These are phyloP conservation scores for Drepanosiphum platanoidis DNA, from an alignment of 2,888 invertebrate species.

Conservation along the genomic window DNA sequence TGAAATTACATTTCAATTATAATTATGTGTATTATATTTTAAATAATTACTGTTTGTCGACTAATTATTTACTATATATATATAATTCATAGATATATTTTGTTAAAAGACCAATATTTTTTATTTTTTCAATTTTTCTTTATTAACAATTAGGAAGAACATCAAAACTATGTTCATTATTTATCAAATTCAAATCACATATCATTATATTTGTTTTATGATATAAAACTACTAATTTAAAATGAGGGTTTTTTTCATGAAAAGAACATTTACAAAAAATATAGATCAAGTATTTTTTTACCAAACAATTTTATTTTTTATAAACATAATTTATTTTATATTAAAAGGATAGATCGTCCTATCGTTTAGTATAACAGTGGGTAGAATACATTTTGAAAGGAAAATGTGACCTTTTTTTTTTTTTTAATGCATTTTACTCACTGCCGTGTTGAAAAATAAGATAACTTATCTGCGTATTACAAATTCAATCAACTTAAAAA, in stretches of 20 bases:
- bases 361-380: no score
- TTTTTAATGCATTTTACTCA: no score
- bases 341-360: no score
- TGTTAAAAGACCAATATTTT: slow-evolving; percentile 20
- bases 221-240: not conserved
- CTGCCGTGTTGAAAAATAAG: no score
- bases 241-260: not conserved
- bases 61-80: not conserved
- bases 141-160: not conserved
- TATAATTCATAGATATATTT: not conserved
- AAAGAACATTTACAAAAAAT: not conserved
- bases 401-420: no score
- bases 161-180: not conserved
- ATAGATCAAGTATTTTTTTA: not conserved
- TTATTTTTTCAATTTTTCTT: slow-evolving; percentile 14
- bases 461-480: no score
- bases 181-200: not conserved
- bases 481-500: no score
- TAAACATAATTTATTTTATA: not conserved
- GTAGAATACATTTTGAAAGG: no score
- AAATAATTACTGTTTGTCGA: not conserved
- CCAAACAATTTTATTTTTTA: not conserved
- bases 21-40: no score
- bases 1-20: slow-evolving; percentile 42
- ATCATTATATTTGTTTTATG: slow-evolving; percentile 25